A percentile compares a stretch with the other conserved stretches of the same genome.
Conservation (phyloP, 37 sponge, comb jelly and placozoan genomes). For the Axinella damicornis region DNA sequence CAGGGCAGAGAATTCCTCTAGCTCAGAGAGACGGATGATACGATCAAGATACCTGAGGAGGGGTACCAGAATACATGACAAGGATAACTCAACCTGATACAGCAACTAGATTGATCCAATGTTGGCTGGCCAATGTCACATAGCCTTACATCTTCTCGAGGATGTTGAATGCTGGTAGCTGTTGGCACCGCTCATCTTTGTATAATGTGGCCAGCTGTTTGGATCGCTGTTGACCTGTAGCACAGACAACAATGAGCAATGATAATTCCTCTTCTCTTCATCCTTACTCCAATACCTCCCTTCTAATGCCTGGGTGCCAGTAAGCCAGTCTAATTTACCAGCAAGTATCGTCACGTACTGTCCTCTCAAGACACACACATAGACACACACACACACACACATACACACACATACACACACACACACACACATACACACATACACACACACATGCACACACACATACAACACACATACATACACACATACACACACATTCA, state of each 20-base stretch:
- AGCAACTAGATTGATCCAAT: too few relatives aligned
- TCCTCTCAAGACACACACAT: not conserved
- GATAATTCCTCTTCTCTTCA: too few relatives aligned
- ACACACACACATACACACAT: conserved; percentile 39
- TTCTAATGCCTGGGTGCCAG: too few relatives aligned
- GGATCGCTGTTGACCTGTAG: conserved; percentile 86
- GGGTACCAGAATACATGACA: too few relatives aligned
- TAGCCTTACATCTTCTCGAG: conserved; percentile 85
- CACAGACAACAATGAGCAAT: too few relatives aligned
- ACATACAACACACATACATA: conserved; percentile 31
- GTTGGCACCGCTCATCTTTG: conserved; percentile 93
- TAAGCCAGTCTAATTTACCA: not conserved
- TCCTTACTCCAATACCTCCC: too few relatives aligned
- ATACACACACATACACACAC: conserved; percentile 35
- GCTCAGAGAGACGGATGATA: conserved; percentile 79
- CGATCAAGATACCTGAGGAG: conserved; percentile 81
- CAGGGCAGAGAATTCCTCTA: conserved; percentile 85
- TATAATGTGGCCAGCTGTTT: conserved; percentile 88
- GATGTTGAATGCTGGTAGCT: conserved; percentile 81
- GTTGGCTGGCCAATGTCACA: too few relatives aligned
- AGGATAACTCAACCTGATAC: too few relatives aligned
- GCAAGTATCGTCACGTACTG: too few relatives aligned
- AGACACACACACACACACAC: not conserved
- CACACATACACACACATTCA: conserved; percentile 42
- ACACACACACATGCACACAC: conserved; percentile 42